A percentile compares a stretch with the other conserved stretches of the same genome.
Conservation (phyloP, 2,797 vertebrate species). For the Tachyglossus aculeatus region DNA sequence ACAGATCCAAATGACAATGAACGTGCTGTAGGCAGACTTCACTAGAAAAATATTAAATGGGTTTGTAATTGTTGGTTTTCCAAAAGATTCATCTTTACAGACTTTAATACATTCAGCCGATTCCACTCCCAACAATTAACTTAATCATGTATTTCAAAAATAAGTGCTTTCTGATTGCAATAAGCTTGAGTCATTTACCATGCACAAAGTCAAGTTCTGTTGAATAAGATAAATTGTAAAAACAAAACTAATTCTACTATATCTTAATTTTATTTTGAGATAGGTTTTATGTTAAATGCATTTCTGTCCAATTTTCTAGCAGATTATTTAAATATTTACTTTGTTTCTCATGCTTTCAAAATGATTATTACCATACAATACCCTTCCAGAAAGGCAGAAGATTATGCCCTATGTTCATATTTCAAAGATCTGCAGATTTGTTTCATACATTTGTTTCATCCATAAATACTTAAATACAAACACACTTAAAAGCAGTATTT, state of each 20-base stretch:
- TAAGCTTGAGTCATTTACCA: conserved; percentile 26
- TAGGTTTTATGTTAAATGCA: neutral
- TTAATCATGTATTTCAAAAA: conserved; percentile 27
- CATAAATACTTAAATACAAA: too few species aligned
- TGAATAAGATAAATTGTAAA: neutral
- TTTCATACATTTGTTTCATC: too few species aligned
- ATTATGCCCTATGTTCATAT: neutral
- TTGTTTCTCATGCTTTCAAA: neutral
- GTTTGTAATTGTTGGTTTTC: conserved; percentile 29
- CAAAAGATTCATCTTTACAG: conserved; percentile 25
- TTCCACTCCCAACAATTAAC: conserved; percentile 23
- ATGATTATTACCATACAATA: neutral
- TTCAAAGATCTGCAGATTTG: neutral
- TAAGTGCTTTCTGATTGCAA: conserved; percentile 31
- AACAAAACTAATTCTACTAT: neutral
- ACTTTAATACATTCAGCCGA: neutral
- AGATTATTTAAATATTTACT: neutral
- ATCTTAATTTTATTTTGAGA: neutral
- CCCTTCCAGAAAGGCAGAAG: neutral
- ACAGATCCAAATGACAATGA: conserved; percentile 17
- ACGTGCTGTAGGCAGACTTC: neutral
- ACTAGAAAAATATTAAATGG: conserved; percentile 27
- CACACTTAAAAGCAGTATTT: too few species aligned
- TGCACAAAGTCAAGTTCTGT: neutral
- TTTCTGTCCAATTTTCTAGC: neutral